phyloP scores from a whole-genome alignment of 2,113 vertebrate genomes.

The Aepyceros melampus region DNA sequence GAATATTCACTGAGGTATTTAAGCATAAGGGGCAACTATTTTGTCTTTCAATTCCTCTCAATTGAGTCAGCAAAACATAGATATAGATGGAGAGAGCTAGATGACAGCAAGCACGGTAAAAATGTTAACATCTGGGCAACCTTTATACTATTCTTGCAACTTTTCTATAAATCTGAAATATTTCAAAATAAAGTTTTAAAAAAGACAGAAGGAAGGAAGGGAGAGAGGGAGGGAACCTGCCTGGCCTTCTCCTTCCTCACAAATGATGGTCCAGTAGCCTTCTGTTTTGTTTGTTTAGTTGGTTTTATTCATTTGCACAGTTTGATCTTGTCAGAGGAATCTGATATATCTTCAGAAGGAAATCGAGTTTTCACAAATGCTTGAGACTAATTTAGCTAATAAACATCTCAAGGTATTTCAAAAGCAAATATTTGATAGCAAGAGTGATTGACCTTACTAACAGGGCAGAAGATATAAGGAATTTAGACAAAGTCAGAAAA shows the following conservation, averaged over 20 bases:
- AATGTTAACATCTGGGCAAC: neutral
- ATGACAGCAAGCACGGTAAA: neutral
- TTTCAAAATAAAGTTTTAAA: constrained; percentile 15
- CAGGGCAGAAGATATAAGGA: neutral
- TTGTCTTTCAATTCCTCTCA: neutral
- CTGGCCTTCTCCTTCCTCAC: neutral
- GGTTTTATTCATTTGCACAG: neutral
- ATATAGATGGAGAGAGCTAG: neutral
- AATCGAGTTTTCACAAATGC: neutral
- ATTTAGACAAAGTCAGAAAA: neutral
- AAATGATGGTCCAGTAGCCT: neutral
- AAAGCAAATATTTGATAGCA: neutral
- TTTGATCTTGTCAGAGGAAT: neutral
- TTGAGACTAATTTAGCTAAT: neutral
- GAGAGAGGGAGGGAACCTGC: neutral
- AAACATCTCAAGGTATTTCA: neutral
- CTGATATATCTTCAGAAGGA: neutral
- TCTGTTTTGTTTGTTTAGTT: neutral
- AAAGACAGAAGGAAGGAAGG: neutral
- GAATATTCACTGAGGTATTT: neutral
- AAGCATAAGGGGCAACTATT: neutral
- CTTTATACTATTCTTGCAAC: neutral
- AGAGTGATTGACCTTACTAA: neutral
- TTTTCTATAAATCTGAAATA: constrained; percentile 33
- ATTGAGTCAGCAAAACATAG: neutral